Conservation (phyloP, 2,797 vertebrate species). For the Fistularia commersonii region DNA sequence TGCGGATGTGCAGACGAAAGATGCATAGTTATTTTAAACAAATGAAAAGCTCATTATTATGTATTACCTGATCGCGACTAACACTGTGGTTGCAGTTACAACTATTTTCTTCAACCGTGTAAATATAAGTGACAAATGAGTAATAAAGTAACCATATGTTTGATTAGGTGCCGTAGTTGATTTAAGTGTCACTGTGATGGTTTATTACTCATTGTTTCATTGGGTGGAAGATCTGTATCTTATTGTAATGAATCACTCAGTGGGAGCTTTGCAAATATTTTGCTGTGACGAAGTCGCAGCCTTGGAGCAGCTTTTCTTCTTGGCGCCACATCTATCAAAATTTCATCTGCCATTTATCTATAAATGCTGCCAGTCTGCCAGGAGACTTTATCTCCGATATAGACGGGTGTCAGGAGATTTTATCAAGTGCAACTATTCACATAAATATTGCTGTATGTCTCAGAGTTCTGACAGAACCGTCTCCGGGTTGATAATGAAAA, state of each 20-base stretch:
- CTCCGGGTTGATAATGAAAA: too few species aligned
- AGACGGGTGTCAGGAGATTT: conserved; percentile 14
- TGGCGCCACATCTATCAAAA: conserved; percentile 20
- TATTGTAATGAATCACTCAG: neutral
- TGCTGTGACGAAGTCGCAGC: conserved; percentile 7
- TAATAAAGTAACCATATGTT: conserved; percentile 14
- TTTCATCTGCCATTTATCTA: conserved; percentile 18
- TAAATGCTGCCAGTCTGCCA: conserved; percentile 1
- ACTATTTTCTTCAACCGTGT: conserved; percentile 3
- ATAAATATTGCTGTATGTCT: neutral
- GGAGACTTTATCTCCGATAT: conserved; percentile 1
- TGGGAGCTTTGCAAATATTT: conserved; percentile 9
- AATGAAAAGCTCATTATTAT: conserved; percentile 8
- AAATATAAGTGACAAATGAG: conserved; percentile 16
- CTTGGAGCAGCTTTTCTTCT: conserved; percentile 7
- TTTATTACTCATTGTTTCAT: conserved; percentile 9
- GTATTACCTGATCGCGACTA: conserved; percentile 17
- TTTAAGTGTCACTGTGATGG: neutral
- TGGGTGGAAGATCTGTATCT: conserved; percentile 8
- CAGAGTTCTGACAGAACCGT: too few species aligned
- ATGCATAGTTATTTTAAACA: neutral
- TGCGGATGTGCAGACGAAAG: too few species aligned
- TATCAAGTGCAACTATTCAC: conserved; percentile 24
- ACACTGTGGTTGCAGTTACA: conserved; percentile 7
- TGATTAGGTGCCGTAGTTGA: conserved; percentile 17